Conservation (phyloP, 35 echinoderm and acorn worm genomes). For the Lytechinus pictus region DNA sequence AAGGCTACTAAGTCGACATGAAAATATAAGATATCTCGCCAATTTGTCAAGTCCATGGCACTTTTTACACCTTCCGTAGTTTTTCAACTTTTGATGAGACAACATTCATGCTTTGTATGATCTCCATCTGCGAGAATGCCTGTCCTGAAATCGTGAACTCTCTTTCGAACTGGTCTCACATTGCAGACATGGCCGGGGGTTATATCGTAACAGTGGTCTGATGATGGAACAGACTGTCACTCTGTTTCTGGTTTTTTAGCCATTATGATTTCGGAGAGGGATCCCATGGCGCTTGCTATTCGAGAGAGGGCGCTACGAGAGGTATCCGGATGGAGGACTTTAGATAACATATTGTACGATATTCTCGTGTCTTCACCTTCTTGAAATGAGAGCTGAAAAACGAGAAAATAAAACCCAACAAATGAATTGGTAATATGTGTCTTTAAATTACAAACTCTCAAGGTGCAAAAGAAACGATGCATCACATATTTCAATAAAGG, state of each 20-base stretch:
- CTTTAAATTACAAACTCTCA: background rate
- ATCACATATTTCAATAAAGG: too few species aligned
- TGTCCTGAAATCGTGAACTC: background rate
- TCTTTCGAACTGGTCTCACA: too few species aligned
- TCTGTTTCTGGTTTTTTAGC: background rate
- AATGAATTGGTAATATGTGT: background rate
- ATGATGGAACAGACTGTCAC: background rate
- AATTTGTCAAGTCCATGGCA: too few species aligned
- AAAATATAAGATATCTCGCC: too few species aligned
- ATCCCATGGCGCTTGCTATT: background rate
- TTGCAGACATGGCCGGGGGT: background rate
- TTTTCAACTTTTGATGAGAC: too few species aligned
- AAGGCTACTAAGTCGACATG: too few species aligned
- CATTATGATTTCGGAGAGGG: background rate
- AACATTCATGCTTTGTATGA: too few species aligned
- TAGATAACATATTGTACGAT: background rate
- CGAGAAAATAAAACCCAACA: background rate
- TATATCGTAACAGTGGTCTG: background rate
- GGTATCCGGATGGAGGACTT: background rate
- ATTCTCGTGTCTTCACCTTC: slow-evolving; percentile 7
- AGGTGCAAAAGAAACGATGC: too few species aligned
- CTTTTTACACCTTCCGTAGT: too few species aligned
- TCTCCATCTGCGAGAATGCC: background rate
- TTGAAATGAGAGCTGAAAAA: background rate
- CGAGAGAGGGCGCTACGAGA: background rate